Base-by-base conservation (phyloP, 2,113 vertebrate species). In the Oncorhynchus nerka region DNA sequence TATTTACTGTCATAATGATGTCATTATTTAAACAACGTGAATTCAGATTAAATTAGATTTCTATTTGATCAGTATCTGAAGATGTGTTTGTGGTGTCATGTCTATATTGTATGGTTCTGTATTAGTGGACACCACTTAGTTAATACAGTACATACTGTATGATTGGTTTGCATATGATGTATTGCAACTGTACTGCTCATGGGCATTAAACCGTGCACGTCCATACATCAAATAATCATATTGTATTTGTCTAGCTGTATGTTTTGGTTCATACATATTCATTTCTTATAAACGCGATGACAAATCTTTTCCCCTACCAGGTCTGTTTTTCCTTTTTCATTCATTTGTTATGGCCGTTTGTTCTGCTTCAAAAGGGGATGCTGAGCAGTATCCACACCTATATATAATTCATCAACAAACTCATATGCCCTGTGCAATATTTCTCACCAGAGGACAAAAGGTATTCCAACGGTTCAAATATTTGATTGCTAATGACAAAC, bases 401-500 rank as follows among this genome's bases (percentile, higher is more conserved):
- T 55, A 55, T 55, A 79, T 79, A 65, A 59, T 75, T 83, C 75
- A 71, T 73, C 71, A 78, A 77, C 75, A 87, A 82, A 88, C 84
- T 74, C 12, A 55, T 76, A 85, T 70, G 74, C 79, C 78, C 76
- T 9, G 15, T 75, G 49, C 24, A 65, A 75, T 68, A 66, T 45
- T 70, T 77, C 48, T 65, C 24, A 39, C 55, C 30, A 45, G 48
- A 51, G 79, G 68, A 45, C 77, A 62, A 73, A 85, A 91, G 81
- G 84, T 89, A 88, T 89, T 92, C 81, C 86, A 80, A 71, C 19
- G 84, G 85, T 91, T 89, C 90, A 92, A 92, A 93, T 93, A 93
- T 94, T 92, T 94, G 90, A 92, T 93, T 91, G 87, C 80, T 91
- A 91, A 93, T 92, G 93, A 93, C 92, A 94, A 94, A 94, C 88